Conservation (phyloP, 2,113 vertebrate genomes). For the Zapornia atra region DNA sequence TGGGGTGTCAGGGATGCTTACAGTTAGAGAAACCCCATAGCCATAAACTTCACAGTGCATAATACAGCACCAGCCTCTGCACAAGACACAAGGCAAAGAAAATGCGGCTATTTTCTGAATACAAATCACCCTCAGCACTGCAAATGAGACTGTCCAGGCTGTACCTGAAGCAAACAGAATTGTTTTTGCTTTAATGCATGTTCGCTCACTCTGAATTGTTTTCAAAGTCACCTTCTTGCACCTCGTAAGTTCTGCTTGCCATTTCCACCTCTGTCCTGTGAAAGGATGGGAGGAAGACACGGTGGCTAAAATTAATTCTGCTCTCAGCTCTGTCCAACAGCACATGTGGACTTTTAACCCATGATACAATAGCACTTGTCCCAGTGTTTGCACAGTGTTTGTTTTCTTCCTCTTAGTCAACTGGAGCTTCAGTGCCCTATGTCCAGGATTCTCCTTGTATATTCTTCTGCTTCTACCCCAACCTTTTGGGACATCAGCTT, state of each 20-base stretch:
- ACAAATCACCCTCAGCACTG: neutral
- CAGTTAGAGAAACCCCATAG: neutral
- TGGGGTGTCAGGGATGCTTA: neutral
- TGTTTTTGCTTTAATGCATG: neutral
- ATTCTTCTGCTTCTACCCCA: neutral
- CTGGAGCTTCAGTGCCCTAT: neutral
- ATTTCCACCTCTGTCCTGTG: neutral
- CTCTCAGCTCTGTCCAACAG: neutral
- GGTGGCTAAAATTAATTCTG: neutral
- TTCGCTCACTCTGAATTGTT: neutral
- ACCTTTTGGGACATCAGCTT: neutral
- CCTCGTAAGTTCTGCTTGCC: neutral
- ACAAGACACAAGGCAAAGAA: neutral
- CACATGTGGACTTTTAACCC: fast-evolving
- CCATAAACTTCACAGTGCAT: neutral
- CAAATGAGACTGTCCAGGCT: neutral
- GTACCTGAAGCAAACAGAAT: neutral
- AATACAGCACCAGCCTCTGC: neutral
- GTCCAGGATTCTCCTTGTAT: neutral
- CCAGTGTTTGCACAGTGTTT: neutral
- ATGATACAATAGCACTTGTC: neutral
- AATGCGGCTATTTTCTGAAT: neutral
- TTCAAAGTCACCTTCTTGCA: neutral
- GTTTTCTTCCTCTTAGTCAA: neutral
- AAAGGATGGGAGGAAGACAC: neutral